phyloP scores from a whole-genome alignment of 2,888 invertebrate species.

The Nezara viridula region DNA sequence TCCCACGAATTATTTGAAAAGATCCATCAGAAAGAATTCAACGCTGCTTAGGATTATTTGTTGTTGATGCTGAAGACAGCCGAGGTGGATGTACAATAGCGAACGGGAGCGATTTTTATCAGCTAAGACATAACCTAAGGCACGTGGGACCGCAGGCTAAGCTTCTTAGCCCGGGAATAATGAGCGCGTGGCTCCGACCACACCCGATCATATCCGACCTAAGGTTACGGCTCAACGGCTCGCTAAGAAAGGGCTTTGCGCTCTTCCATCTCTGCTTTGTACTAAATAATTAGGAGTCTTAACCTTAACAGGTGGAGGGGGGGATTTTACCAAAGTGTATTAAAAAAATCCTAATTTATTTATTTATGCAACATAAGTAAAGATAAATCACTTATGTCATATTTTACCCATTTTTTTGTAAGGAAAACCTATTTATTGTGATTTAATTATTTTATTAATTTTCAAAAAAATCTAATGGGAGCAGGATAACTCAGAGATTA shows the following conservation, averaged over 20 bases:
- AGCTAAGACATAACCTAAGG: constrained; percentile 22
- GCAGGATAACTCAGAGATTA: too few species aligned
- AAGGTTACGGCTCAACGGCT: too few species aligned
- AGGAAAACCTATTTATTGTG: too few species aligned
- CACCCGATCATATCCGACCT: not conserved
- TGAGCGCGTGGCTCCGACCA: constrained; percentile 8
- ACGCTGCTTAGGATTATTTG: too few species aligned
- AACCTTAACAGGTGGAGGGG: not conserved
- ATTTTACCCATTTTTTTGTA: too few species aligned
- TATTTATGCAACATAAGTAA: too few species aligned
- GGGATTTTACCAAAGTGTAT: not conserved
- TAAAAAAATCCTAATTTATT: too few species aligned
- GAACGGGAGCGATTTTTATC: not conserved
- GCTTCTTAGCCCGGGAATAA: not conserved
- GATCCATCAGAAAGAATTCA: too few species aligned
- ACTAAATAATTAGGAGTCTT: not conserved
- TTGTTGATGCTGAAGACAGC: not conserved
- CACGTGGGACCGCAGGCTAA: constrained; percentile 40
- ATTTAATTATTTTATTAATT: too few species aligned
- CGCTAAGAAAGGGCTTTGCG: not conserved
- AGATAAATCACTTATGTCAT: too few species aligned
- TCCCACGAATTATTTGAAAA: too few species aligned
- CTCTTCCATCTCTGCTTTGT: not conserved
- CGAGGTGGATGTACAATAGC: not conserved
- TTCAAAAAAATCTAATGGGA: too few species aligned